phyloP scores from a whole-genome alignment of 1,140 invertebrate species.

The Caerostris extrusa region DNA sequence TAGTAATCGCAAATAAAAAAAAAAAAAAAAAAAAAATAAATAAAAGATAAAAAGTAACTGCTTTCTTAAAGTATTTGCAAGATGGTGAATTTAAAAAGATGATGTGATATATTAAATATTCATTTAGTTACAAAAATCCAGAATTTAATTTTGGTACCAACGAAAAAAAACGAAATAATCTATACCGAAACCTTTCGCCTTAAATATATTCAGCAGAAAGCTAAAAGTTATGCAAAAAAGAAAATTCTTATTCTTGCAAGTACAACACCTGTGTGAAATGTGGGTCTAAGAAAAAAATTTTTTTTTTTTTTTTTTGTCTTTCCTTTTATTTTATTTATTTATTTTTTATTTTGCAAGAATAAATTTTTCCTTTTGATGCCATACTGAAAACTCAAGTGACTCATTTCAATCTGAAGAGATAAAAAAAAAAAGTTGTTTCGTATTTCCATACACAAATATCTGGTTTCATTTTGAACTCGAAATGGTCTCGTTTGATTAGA shows the following conservation, averaged over 20 bases:
- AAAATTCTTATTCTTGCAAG: slow-evolving; percentile 44
- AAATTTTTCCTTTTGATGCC: slow-evolving; percentile 29
- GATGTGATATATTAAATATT: slow-evolving; percentile 25
- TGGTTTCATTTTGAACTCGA: background rate
- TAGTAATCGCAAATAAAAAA: too few relatives aligned
- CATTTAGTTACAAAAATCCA: background rate
- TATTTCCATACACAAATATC: slow-evolving; percentile 32
- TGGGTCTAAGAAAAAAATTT: slow-evolving; percentile 24
- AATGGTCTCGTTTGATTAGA: background rate
- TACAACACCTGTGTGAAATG: slow-evolving; percentile 63
- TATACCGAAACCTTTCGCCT: slow-evolving; percentile 16
- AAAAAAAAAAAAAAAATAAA: too few relatives aligned
- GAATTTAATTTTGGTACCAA: background rate
- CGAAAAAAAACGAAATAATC: background rate
- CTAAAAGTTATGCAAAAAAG: slow-evolving; percentile 67
- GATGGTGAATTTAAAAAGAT: background rate
- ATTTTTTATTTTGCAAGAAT: slow-evolving; percentile 1
- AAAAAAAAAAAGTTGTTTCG: background rate
- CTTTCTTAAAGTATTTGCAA: background rate
- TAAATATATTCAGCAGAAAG: slow-evolving; percentile 59
- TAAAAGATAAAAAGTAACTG: background rate
- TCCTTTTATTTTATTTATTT: too few relatives aligned
- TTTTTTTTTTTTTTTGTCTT: background rate
- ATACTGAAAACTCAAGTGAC: background rate
- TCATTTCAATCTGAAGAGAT: background rate